Evolutionary conservation across 1,140 invertebrate species (phyloP).

Genomic region (Trypoxylus dichotomus): DNA sequence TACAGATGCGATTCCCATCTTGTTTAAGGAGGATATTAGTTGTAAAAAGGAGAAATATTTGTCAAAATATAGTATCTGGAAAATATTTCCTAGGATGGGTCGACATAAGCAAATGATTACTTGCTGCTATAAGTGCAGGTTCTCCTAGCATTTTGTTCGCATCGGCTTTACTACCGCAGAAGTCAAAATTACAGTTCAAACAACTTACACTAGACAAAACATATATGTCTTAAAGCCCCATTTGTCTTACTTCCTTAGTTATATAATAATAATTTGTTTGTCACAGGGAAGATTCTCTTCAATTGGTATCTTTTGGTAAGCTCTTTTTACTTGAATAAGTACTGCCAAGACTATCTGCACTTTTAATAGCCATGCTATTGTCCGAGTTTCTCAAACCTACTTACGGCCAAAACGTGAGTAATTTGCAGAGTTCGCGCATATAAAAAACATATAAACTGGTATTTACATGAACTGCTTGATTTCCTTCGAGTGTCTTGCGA

Average conservation of each 20-base stretch:
- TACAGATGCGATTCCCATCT: too few species aligned
- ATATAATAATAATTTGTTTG: conserved; percentile 46
- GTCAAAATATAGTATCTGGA: too few species aligned
- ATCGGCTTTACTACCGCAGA: conserved; percentile 45
- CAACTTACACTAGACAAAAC: conserved; percentile 46
- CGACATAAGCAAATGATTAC: too few species aligned
- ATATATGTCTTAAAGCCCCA: conserved; percentile 48
- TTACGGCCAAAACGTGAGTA: conserved; percentile 41
- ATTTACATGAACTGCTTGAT: conserved; percentile 45
- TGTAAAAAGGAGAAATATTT: too few species aligned
- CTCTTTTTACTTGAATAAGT: conserved; percentile 38
- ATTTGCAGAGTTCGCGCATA: conserved; percentile 39
- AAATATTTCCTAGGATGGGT: too few species aligned
- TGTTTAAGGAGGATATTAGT: too few species aligned
- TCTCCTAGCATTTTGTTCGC: conserved; percentile 33
- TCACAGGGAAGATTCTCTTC: conserved; percentile 47
- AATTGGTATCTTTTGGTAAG: conserved; percentile 41
- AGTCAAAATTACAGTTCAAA: conserved; percentile 40
- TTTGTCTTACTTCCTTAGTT: conserved; percentile 47
- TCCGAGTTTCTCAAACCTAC: conserved; percentile 43
- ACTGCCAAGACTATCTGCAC: conserved; percentile 41
- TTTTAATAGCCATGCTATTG: conserved; percentile 35
- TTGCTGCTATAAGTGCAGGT: too few species aligned
- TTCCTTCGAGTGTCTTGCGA: conserved; percentile 40
- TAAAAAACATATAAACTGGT: conserved; percentile 39